These are phyloP conservation scores for Hoplias malabaricus DNA, from an alignment of 2,113 vertebrate genomes.

Conservation along the genomic window DNA sequence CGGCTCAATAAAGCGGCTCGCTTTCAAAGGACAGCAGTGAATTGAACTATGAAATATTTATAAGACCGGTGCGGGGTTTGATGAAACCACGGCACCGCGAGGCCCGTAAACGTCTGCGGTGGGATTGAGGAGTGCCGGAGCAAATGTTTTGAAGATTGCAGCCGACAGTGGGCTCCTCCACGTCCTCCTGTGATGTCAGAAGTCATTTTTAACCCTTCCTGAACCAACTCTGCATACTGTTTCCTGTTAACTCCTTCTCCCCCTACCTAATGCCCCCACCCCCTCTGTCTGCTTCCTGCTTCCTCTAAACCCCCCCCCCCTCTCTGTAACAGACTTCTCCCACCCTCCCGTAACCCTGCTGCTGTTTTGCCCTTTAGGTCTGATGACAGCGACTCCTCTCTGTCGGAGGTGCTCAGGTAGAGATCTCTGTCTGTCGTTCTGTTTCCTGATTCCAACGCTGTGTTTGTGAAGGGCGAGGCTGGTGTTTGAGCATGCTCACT, in stretches of 20 bases:
- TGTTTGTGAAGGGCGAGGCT: conserved; percentile 40
- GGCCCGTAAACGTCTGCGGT: not conserved
- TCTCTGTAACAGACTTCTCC: conserved; percentile 48
- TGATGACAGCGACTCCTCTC: conserved; percentile 99
- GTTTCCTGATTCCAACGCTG: conserved; percentile 30
- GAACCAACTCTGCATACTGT: conserved; percentile 46
- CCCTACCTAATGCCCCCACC: conserved; percentile 7
- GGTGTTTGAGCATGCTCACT: conserved; percentile 64
- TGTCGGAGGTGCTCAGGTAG: conserved; percentile 99
- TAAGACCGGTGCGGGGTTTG: not conserved
- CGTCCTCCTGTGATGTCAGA: conserved; percentile 41
- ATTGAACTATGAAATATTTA: conserved; percentile 2
- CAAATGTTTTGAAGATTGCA: conserved; percentile 37
- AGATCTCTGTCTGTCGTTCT: conserved; percentile 74
- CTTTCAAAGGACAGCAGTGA: not conserved
- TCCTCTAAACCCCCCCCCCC: conserved; percentile 20
- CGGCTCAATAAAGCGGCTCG: not conserved
- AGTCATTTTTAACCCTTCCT: conserved; percentile 39
- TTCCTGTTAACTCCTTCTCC: conserved; percentile 52
- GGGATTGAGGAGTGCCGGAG: not conserved
- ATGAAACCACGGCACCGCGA: not conserved
- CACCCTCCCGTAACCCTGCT: conserved; percentile 84
- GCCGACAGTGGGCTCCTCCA: conserved; percentile 22
- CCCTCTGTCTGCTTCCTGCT: conserved; percentile 43
- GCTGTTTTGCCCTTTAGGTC: conserved; percentile 98